Base-by-base conservation (phyloP, 2,797 vertebrate species). In the Tympanoctomys barrerae region DNA sequence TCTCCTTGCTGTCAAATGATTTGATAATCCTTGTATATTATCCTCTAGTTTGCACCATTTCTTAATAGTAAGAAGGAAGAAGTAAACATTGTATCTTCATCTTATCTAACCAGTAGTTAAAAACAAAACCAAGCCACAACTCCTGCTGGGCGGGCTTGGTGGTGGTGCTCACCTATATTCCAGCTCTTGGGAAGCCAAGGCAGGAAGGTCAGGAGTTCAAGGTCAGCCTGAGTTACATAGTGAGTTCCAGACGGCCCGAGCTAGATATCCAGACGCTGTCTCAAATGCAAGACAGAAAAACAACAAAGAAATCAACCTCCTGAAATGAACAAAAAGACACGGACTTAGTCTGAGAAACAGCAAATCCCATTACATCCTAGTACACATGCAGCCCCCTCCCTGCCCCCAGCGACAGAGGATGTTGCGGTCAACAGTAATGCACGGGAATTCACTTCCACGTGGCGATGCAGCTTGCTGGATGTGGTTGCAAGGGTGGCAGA, bases 401-500 rank as follows among this genome's bases (percentile, higher is more conserved):
- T 87, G 1, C 18, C 1, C 62, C 5, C 0, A 16, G 64, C 89
- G 83, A 73, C 57, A 96, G 95, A 77, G 46, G 64, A 92, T 94
- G 42, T 71, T 71, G 54, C 86, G 98, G 46, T 98, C 98, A 98
- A 97, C 96, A 91, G 98, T 98, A 96, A 95, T 96, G 86, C 94
- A 97, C 91, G 97, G 94, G 93, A 93, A 7, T 93, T 97, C 82
- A 1, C 98, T 97, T 97, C 98, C 97, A 98, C 98, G 89, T 98
- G 98, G 98, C 98, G 98, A 98, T 98, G 98, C 28, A 95, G 98
- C 98, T 98, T 98, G 94, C 97, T 96, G 78, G 97, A 95, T 97
- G 98, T 98, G 98, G 98, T 98, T 99, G 98, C 97, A 97, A 97
- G 95, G 96, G 95, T 95, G 98, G 97, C 98, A 98, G 98, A 98